These are phyloP conservation scores for Aix galericulata DNA, from an alignment of 2,113 vertebrate genomes.

Conservation along the genomic window DNA sequence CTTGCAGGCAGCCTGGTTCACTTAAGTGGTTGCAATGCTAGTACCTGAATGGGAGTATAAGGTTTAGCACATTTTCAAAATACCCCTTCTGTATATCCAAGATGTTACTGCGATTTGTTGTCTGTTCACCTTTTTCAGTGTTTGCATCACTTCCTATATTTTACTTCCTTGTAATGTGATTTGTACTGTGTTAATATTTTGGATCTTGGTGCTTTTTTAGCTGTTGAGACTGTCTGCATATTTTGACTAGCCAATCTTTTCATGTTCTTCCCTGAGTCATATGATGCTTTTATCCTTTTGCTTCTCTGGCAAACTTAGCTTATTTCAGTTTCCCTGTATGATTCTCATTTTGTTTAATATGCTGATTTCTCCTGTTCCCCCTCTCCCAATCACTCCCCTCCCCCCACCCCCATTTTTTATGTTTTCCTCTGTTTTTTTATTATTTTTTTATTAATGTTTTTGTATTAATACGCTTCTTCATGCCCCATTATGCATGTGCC, in stretches of 20 bases:
- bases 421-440: not conserved
- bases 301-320: not conserved
- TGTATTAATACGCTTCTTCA: not conserved
- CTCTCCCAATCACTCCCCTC: too few species aligned
- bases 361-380: not conserved
- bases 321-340: not conserved
- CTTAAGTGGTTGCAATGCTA: not conserved
- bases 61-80: not conserved
- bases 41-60: not conserved
- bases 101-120: not conserved
- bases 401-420: not conserved
- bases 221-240: not conserved
- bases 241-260: not conserved
- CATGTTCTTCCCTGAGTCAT: not conserved
- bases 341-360: not conserved
- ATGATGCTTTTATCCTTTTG: not conserved
- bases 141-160: not conserved
- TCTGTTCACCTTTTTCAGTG: not conserved
- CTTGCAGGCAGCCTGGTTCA: not conserved
- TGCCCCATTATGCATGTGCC: not conserved
- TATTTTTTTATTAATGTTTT: not conserved
- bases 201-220: not conserved
- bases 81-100: not conserved
- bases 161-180: not conserved
- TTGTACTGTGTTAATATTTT: not conserved